Conservation (phyloP, 2,888 invertebrate species). For the Andrena chrysosceles region DNA sequence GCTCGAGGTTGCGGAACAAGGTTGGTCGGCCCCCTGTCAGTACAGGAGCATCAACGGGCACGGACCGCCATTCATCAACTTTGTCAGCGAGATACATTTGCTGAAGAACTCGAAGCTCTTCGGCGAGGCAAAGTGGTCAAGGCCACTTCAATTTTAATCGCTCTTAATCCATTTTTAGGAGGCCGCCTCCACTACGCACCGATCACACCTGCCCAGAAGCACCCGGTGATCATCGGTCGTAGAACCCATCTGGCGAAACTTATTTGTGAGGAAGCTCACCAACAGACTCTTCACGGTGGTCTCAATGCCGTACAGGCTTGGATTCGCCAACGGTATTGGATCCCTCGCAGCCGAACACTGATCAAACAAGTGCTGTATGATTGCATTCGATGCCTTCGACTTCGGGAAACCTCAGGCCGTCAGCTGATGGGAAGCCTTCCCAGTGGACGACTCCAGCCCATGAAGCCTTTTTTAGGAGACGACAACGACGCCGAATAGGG, state of each 20-base stretch:
- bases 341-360: neutral
- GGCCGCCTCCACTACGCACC: neutral
- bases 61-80: too few relatives aligned
- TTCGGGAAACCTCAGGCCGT: neutral
- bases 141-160: neutral
- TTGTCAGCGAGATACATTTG: neutral
- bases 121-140: neutral
- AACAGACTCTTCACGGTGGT: neutral
- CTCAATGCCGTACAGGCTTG: neutral
- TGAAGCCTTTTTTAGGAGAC: neutral
- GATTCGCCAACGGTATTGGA: neutral
- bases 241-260: too few relatives aligned
- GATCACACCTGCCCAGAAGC: too few relatives aligned
- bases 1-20: neutral
- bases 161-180: neutral
- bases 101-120: neutral
- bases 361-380: neutral
- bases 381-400: neutral
- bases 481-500: too few relatives aligned
- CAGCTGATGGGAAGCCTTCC: slow-evolving; percentile 1
- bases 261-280: too few relatives aligned
- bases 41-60: too few relatives aligned
- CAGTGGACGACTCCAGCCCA: neutral
- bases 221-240: too few relatives aligned
- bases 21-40: too few relatives aligned